Evolutionary conservation across 92 coral and sea anemone species (phyloP), one percentile per base, ranked within the genome.

Genomic region (Phenganax subtilis): DNA sequence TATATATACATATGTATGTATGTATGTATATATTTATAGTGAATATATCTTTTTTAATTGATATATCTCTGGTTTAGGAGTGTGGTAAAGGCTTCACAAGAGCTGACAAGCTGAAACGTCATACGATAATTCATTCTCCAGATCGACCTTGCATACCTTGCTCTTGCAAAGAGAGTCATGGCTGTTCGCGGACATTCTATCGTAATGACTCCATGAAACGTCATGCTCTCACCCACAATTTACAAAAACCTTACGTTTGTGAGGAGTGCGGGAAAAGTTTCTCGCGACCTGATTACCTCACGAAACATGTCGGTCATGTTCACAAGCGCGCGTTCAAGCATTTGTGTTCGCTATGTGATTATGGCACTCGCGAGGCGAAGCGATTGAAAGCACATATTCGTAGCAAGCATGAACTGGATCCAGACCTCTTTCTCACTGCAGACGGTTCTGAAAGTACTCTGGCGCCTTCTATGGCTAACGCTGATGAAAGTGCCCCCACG

Each of bases 11-110:
- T n/a, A n/a, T n/a, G n/a, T n/a, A n/a, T n/a, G n/a, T n/a, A n/a
- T n/a, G n/a, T n/a, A n/a, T n/a, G n/a, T n/a, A n/a, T n/a, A n/a
- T n/a, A 20, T 37, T 37, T 37, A 5, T 5, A 37, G 47, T 37
- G 2, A 5, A 37, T 37, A 37, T 37, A 37, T 37, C 47, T 37
- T 5, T 37, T 37, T 2, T 37, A 37, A 37, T 37, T 37, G 47
- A 37, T 37, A 37, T 37, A 37, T 37, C 47, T 37, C 47, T 37
- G 2, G 47, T 37, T 37, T 37, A 37, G 47, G 47, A 78, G 8
- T 78, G 82, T 30, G 82, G 82, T 7, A 78, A 78, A 55, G 82
- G 37, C 57, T 78, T 78, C n/a, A 78, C 82, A n/a, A 55, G 82
- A 28, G 56, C 82, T 14, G 82, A 78, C 29, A 78, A 78, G 51